phyloP scores from a whole-genome alignment of 2,888 invertebrate genomes.

The Watsonalla binaria region DNA sequence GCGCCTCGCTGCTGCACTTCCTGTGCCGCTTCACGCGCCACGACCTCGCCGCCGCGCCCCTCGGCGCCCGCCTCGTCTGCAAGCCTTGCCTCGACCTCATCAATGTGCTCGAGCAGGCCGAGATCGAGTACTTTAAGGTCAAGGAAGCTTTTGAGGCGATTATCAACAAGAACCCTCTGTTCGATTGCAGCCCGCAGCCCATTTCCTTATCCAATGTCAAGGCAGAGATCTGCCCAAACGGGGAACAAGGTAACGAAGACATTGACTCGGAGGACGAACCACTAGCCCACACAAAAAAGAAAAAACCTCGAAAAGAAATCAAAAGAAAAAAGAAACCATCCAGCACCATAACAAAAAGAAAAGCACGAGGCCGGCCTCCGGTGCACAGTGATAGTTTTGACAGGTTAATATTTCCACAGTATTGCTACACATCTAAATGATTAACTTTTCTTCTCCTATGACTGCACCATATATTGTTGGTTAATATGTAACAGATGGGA shows the following conservation, averaged over 20 bases:
- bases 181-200: constrained; percentile 27
- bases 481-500: constrained; percentile 42
- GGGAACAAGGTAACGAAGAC: constrained; percentile 12
- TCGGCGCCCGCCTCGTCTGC: constrained; percentile 45
- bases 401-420: constrained; percentile 1
- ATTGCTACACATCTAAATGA: too few relatives aligned
- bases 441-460: too few relatives aligned
- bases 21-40: constrained; percentile 46
- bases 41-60: constrained; percentile 31
- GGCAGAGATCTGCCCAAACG: constrained; percentile 29
- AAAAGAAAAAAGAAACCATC: constrained; percentile 52
- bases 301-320: constrained; percentile 42
- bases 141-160: constrained; percentile 61
- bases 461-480: not conserved
- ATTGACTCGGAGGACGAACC: constrained; percentile 62
- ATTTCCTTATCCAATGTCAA: constrained; percentile 33
- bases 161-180: constrained; percentile 60
- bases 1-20: constrained; percentile 43
- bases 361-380: constrained; percentile 21
- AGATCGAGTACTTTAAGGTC: constrained; percentile 55
- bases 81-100: constrained; percentile 57
- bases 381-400: constrained; percentile 6
- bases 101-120: constrained; percentile 59
- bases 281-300: constrained; percentile 52
- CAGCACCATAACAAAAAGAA: constrained; percentile 32